Percentiles rank a stretch among this genome's conserved stretches.
These are phyloP conservation scores for Lymantria dispar DNA, from an alignment of 2,888 invertebrate genomes.

Conservation along the genomic window DNA sequence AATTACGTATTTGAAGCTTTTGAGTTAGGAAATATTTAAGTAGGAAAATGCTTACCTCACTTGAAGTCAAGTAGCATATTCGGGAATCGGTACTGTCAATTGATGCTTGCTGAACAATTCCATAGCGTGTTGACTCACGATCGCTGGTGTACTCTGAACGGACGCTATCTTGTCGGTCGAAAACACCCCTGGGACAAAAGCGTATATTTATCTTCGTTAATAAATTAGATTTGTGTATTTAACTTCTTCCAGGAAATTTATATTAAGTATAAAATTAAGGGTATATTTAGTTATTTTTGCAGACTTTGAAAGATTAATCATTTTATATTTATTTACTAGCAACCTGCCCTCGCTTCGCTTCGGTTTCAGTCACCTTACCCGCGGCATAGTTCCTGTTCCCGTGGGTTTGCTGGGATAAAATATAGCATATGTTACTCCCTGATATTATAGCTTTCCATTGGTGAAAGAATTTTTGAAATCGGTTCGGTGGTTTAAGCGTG, in stretches of 20 bases:
- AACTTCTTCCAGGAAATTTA: constrained; percentile 8
- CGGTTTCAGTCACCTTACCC: too few species aligned
- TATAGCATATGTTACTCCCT: too few species aligned
- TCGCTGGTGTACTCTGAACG: constrained; percentile 95
- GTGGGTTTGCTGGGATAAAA: too few species aligned
- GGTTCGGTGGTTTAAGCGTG: too few species aligned
- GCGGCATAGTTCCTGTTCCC: too few species aligned
- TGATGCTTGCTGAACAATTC: constrained; percentile 96
- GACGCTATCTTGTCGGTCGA: constrained; percentile 94
- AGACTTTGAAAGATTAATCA: background rate
- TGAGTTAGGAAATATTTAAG: background rate
- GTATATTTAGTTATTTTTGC: background rate
- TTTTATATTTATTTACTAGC: too few species aligned
- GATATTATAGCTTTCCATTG: too few species aligned
- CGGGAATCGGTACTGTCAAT: constrained; percentile 97
- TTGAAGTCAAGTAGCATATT: constrained; percentile 96
- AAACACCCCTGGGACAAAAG: constrained; percentile 86
- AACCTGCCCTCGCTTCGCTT: too few species aligned
- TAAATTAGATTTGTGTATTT: constrained; percentile 21
- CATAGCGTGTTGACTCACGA: constrained; percentile 91
- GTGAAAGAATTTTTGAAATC: too few species aligned
- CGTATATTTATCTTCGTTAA: constrained; percentile 22
- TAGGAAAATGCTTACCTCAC: constrained; percentile 90
- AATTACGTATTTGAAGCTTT: background rate
- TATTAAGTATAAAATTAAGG: constrained; percentile 12